Percentiles rank a stretch among this genome's conserved stretches.
Conservation (phyloP, 1,140 invertebrate species). For the Zaprionus ghesquierei region DNA sequence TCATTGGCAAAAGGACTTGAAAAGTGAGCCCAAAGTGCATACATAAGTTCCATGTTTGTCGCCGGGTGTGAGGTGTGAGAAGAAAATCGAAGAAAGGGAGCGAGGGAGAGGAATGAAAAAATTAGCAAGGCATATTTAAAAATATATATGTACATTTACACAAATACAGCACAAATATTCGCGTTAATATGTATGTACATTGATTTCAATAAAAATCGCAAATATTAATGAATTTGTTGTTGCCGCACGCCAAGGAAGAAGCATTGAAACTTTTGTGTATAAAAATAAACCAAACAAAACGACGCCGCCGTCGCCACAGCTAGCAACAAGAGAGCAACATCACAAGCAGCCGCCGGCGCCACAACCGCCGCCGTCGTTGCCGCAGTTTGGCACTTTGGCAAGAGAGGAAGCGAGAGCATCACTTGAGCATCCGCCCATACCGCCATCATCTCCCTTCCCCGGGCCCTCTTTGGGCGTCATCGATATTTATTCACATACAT, state of each 20-base stretch:
- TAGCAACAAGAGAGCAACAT: slow-evolving; percentile 60
- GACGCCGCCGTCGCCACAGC: slow-evolving; percentile 39
- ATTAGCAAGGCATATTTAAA: slow-evolving; percentile 41
- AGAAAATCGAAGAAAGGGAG: slow-evolving; percentile 13
- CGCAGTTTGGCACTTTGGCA: not conserved
- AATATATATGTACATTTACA: slow-evolving; percentile 7
- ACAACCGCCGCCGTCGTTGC: not conserved
- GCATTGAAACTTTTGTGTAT: slow-evolving; percentile 51
- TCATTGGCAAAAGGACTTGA: slow-evolving; percentile 3
- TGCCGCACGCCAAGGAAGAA: slow-evolving; percentile 37
- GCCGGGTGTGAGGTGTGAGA: slow-evolving; percentile 28
- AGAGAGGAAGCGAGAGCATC: slow-evolving; percentile 17
- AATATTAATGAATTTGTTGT: slow-evolving; percentile 64
- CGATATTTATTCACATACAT: slow-evolving; percentile 43
- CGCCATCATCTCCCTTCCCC: not conserved
- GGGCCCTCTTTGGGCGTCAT: slow-evolving; percentile 23
- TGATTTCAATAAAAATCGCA: slow-evolving; percentile 55
- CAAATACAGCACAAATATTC: not conserved
- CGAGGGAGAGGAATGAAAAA: slow-evolving; percentile 27
- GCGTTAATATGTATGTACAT: slow-evolving; percentile 20
- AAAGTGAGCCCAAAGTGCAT: not conserved
- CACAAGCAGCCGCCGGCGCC: not conserved
- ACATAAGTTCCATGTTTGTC: slow-evolving; percentile 15
- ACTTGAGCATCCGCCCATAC: slow-evolving; percentile 31
- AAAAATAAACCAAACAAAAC: slow-evolving; percentile 77